These are phyloP conservation scores for Ammodytes marinus DNA, from an alignment of 2,113 vertebrate genomes.

Conservation along the genomic window DNA sequence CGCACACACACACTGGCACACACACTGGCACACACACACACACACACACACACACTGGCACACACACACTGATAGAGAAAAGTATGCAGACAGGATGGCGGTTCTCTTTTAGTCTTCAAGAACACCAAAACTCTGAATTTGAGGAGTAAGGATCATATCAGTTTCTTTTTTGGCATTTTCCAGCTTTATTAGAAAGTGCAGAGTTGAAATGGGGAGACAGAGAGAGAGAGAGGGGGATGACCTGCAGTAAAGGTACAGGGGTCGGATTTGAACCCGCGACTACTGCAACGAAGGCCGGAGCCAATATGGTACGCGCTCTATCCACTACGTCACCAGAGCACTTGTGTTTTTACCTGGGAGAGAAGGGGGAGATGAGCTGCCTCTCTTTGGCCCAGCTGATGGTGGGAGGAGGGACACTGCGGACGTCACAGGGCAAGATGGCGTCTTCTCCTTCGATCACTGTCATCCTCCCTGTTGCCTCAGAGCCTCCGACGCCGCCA, in stretches of 20 bases:
- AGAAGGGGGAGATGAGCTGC: slow-evolving; percentile 95
- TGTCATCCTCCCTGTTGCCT: slow-evolving; percentile 84
- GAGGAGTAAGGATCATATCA: not conserved
- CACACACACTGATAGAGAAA: not conserved
- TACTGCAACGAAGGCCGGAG: too few relatives aligned
- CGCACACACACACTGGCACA: too few relatives aligned
- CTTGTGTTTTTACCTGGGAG: slow-evolving; percentile 89
- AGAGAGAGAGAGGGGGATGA: too few relatives aligned
- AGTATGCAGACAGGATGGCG: slow-evolving; percentile 8
- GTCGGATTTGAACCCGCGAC: too few relatives aligned
- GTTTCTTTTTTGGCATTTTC: too few relatives aligned
- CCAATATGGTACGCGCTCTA: too few relatives aligned
- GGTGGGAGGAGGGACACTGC: slow-evolving; percentile 91
- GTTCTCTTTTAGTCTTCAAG: not conserved
- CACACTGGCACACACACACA: too few relatives aligned
- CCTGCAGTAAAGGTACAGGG: too few relatives aligned
- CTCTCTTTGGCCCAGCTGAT: slow-evolving; percentile 95
- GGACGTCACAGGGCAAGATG: slow-evolving; percentile 93
- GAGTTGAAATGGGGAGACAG: too few relatives aligned
- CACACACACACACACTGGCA: too few relatives aligned
- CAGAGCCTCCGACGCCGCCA: slow-evolving; percentile 65
- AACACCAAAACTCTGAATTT: slow-evolving; percentile 1
- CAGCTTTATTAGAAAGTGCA: too few relatives aligned
- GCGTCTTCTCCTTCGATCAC: slow-evolving; percentile 89
- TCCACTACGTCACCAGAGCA: too few relatives aligned